phyloP scores from a whole-genome alignment of 2,888 invertebrate species.

The Cerastoderma edule region DNA sequence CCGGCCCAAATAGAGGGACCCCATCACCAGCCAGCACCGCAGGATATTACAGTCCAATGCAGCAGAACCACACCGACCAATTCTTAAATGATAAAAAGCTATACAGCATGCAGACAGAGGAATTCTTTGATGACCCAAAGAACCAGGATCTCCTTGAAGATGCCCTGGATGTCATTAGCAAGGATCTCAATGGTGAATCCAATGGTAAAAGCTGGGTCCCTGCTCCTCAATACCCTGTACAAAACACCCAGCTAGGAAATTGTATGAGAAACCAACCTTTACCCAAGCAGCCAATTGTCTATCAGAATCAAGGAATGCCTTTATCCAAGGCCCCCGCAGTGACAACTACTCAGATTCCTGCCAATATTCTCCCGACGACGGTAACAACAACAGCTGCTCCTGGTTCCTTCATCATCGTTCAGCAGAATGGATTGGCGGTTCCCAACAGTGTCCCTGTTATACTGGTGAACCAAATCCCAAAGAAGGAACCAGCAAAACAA shows the following conservation, averaged over 20 bases:
- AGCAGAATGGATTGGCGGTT: neutral
- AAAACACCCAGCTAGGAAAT: neutral
- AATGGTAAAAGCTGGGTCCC: too few relatives aligned
- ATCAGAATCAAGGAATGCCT: constrained; percentile 1
- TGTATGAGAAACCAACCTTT: constrained; percentile 2
- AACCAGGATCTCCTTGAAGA: constrained; percentile 49
- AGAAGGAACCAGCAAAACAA: constrained; percentile 19
- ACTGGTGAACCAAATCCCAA: constrained; percentile 25
- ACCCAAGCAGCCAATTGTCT: neutral
- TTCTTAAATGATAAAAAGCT: too few relatives aligned
- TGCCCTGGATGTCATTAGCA: constrained; percentile 55
- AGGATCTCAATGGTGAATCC: constrained; percentile 13
- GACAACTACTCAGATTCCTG: constrained; percentile 8
- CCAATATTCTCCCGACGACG: neutral
- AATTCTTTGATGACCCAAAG: constrained; percentile 33
- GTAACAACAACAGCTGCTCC: constrained; percentile 27
- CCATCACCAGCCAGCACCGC: constrained; percentile 40
- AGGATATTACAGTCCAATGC: constrained; percentile 41
- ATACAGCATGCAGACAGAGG: constrained; percentile 27
- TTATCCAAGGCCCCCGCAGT: neutral
- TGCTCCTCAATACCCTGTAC: neutral
- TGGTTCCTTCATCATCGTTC: constrained; percentile 45
- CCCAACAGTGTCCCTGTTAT: constrained; percentile 31
- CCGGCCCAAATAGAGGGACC: constrained; percentile 30
- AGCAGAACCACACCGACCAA: too few relatives aligned